Conservation (phyloP, 1,140 invertebrate genomes). For the Antheraea mylitta region DNA sequence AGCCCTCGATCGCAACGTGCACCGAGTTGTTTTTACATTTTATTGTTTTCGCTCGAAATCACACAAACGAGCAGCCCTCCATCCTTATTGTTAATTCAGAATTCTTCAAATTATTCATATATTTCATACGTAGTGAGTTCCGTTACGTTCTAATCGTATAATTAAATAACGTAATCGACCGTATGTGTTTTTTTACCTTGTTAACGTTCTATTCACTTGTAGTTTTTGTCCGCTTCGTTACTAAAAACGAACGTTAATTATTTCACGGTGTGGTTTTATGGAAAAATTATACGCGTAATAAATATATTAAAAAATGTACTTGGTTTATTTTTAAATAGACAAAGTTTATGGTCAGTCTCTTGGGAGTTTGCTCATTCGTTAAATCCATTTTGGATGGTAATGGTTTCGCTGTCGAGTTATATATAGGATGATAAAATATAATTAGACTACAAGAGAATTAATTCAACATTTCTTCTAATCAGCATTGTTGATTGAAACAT, state of each 20-base stretch:
- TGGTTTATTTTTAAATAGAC: background rate
- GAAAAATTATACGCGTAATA: constrained; percentile 19
- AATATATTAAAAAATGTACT: background rate
- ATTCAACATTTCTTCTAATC: too few relatives aligned
- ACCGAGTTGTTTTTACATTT: constrained; percentile 57
- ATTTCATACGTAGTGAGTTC: constrained; percentile 10
- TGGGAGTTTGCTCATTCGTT: background rate
- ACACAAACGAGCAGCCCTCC: constrained; percentile 51
- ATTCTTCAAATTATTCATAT: background rate
- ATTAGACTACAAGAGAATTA: too few relatives aligned
- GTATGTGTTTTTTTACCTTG: constrained; percentile 41
- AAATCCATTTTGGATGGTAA: background rate
- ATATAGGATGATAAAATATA: too few relatives aligned
- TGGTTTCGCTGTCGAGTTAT: background rate
- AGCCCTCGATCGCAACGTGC: constrained; percentile 50
- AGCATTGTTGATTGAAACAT: background rate
- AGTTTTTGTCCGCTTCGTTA: constrained; percentile 32
- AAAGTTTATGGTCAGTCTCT: background rate
- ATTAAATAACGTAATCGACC: constrained; percentile 42
- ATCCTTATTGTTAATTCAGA: constrained; percentile 55
- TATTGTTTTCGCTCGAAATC: constrained; percentile 55
- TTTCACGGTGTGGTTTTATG: constrained; percentile 30
- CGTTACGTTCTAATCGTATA: constrained; percentile 43
- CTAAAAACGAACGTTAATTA: constrained; percentile 38
- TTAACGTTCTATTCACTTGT: constrained; percentile 47